These are phyloP conservation scores for Leontocebus nigricollis DNA, from an alignment of 2,797 vertebrate species.

Conservation along the genomic window DNA sequence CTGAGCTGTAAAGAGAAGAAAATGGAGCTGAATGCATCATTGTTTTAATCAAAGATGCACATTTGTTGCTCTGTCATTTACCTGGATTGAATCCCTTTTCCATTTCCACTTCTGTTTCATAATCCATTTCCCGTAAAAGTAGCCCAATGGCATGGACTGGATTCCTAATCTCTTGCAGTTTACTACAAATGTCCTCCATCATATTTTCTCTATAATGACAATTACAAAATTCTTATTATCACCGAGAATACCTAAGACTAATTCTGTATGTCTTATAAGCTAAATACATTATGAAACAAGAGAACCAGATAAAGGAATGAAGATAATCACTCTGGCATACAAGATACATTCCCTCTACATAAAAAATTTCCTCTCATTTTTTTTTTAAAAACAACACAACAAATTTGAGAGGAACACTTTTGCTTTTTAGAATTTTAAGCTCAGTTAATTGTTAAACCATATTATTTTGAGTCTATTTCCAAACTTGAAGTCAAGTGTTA, in stretches of 20 bases:
- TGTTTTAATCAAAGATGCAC: rapidly evolving
- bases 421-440: not conserved
- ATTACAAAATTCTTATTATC: conserved; percentile 1
- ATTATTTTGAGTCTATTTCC: not conserved
- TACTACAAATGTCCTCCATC: conserved; percentile 93
- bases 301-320: not conserved
- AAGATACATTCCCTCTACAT: not conserved
- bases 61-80: conserved; percentile 34
- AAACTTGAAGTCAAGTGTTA: not conserved
- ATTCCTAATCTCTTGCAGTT: conserved; percentile 93
- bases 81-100: conserved; percentile 82
- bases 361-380: not conserved
- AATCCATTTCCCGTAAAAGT: conserved; percentile 94
- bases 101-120: conserved; percentile 90
- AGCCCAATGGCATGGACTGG: conserved; percentile 89
- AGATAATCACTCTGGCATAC: not conserved
- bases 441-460: not conserved
- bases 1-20: conserved; percentile 84
- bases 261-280: not conserved
- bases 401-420: not conserved
- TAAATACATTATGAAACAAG: not conserved
- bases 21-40: not conserved
- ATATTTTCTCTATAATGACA: conserved; percentile 86
- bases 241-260: not conserved
- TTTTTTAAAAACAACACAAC: conserved; percentile 1